Percentiles rank a stretch among this genome's conserved stretches.
Evolutionary conservation across 2,888 invertebrate genomes (phyloP).

Genomic region (Bembecia ichneumoniformis): DNA sequence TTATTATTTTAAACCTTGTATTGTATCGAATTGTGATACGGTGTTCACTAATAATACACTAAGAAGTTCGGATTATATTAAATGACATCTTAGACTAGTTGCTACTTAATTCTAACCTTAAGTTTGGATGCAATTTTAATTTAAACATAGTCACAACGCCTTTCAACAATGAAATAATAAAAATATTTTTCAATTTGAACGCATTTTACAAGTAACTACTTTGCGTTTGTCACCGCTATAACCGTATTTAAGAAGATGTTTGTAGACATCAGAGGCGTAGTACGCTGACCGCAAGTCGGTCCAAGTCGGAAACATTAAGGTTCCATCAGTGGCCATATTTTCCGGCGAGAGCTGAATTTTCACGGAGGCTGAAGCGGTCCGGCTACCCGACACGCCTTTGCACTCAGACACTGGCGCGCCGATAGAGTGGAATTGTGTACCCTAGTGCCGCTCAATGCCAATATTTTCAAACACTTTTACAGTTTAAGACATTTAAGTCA

Average conservation of each 20-base stretch:
- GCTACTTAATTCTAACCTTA: too few species aligned
- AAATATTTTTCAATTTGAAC: too few species aligned
- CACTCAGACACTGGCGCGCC: slow-evolving; percentile 56
- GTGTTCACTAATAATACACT: too few species aligned
- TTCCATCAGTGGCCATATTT: slow-evolving; percentile 67
- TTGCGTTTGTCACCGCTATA: slow-evolving; percentile 13
- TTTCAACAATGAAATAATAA: too few species aligned
- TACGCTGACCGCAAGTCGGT: slow-evolving; percentile 51
- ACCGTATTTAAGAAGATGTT: slow-evolving; percentile 37
- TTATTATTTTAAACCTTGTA: too few species aligned
- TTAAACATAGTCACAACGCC: too few species aligned
- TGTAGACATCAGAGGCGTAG: slow-evolving; percentile 41
- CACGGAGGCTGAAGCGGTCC: slow-evolving; percentile 49
- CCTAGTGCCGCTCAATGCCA: slow-evolving; percentile 35
- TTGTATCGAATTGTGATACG: too few species aligned
- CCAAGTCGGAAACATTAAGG: slow-evolving; percentile 68
- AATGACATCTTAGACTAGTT: too few species aligned
- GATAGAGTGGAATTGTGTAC: slow-evolving; percentile 56
- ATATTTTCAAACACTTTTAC: slow-evolving; percentile 33
- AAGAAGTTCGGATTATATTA: too few species aligned
- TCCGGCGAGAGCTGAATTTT: slow-evolving; percentile 56
- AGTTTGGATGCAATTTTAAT: too few species aligned
- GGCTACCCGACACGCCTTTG: slow-evolving; percentile 64
- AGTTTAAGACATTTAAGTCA: background rate
- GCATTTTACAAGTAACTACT: too few species aligned